Base-by-base conservation (phyloP, 2,888 invertebrate genomes). In the Thalpophila matura region DNA sequence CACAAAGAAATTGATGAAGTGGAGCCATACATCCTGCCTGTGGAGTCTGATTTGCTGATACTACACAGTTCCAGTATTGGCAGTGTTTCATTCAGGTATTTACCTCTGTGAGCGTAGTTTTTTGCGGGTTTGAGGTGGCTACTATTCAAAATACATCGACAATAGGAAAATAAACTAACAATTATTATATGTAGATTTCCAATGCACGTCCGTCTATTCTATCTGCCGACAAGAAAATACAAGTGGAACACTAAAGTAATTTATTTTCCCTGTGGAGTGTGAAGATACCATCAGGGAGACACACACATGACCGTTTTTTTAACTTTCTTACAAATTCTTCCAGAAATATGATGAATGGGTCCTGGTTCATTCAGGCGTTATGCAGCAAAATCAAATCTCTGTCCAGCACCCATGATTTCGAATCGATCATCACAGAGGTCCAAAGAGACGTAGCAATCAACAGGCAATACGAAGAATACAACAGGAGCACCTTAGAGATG, bases 291-390 rank as follows among this genome's bases (percentile, higher is more conserved):
- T n/a, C n/a, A n/a, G n/a, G n/a, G n/a, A n/a, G n/a, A n/a, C n/a
- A n/a, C n/a, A n/a, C n/a, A n/a, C n/a, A n/a, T n/a, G n/a, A n/a
- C n/a, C n/a, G n/a, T n/a, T n/a, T n/a, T n/a, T n/a, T n/a, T n/a
- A n/a, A n/a, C n/a, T n/a, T n/a, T n/a, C n/a, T n/a, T n/a, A n/a
- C n/a, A 4, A 6, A 24, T 35, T 5, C 29, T 85, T 86, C 3
- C 83, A 91, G 91, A 61, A 81, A 88, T 49, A 83, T 84, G 55
- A 24, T 81, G 1, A n/a, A 80, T 33, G 93, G 93, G 5, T 86
- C 92, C 1, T 94, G 93, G 94, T 89, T 93, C 63, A 89, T 94
- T 10, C 94, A 93, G 51, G 84, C 89, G 0, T 77, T 94, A 0
- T 94, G 93, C 72, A 76, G 70, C 7, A 89, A 91, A 64, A 91